Evolutionary conservation across 2,888 invertebrate species (phyloP), one percentile per base, ranked within the genome.

Genomic region (Nowickia ferox): DNA sequence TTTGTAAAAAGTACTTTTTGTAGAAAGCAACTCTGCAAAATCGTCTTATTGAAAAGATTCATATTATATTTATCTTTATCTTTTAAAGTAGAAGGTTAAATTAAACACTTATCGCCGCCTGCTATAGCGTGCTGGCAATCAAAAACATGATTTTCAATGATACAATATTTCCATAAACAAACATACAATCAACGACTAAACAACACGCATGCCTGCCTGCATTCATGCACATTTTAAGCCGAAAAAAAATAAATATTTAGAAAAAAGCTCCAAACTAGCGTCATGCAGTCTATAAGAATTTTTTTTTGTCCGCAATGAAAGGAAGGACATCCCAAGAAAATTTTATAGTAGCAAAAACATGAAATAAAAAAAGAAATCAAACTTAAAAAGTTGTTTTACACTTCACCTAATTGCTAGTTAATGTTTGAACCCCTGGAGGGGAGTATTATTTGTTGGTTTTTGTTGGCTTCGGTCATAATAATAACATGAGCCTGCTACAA

Each of bases 401-500:
- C 92, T 92, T 91, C 91, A 91, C 92, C 92, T 92, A 92, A 92
- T 92, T 92, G 92, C 92, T 91, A 89, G 89, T 90, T 90, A 90
- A 90, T 90, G 92, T 92, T 92, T 91, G 90, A 90, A 90, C 90
- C 90, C 88, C 90, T 87, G 87, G 87, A 80, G 86, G 86, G 86
- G 83, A 72, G 79, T 86, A 79, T 79, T 76, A 76, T 83, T 79
- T 86, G 83, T 79, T 74, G 74, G 68, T 79, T 83, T 86, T 79
- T 75, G 48, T 65, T 69, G 19, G 13, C 22, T 38, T 72, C 75
- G 65, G 19, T 80, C 63, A 51, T 77, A 79, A 74, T 83, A 84
- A 86, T 84, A 81, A 84, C 72, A 80, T 65, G 75, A 77, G 80
- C 74, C 79, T 74, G 72, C 19, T 63, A 68, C 61, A 63, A 77